Evolutionary conservation across 2,888 invertebrate species (phyloP), one percentile per base, ranked within the genome.

Genomic region (Drosophila cracens): DNA sequence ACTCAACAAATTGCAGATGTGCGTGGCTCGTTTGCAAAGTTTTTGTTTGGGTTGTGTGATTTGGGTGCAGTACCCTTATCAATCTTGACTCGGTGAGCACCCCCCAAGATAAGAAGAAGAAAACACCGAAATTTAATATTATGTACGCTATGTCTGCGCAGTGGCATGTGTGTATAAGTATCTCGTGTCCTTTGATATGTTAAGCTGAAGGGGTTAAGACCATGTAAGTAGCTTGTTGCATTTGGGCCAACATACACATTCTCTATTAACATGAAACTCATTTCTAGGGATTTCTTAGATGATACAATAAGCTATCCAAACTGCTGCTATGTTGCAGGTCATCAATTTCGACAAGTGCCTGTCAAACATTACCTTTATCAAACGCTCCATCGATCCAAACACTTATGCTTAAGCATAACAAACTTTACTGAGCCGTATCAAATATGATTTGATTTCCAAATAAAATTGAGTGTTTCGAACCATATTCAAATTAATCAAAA

Each of bases 61-160:
- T 76, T 76, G 57, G 72, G 67, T 63, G 76, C 76, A 71, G 52
- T 43, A 83, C 71, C 68, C 83, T 80, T 78, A 81, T 83, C 81
- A 83, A 83, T 83, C 72, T 64, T 68, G 66, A 56, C 58, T 56
- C 21, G 52, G 36, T 57, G 71, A 71, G 56, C 60, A 67, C 77
- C 1, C 13, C 11, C 18, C 2, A 25, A 25, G 34, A 11, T 16
- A 56, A 13, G 13, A 29, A 21, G 16, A 16, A 21, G 16, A 16
- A 63, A 21, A 16, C 11, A 10, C 10, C 33, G 21, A 21, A 69
- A 70, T 66, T 79, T 82, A 54, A 79, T 81, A 62, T 62, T 46
- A 62, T 54, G 18, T 54, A 52, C 43, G 36, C 36, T 40, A 25
- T 56, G 18, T 54, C 21, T 43, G 36, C 25, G 18, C 43, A 11